Evolutionary conservation across 2,888 invertebrate species (phyloP).

Genomic region (Ectemnius continuus): DNA sequence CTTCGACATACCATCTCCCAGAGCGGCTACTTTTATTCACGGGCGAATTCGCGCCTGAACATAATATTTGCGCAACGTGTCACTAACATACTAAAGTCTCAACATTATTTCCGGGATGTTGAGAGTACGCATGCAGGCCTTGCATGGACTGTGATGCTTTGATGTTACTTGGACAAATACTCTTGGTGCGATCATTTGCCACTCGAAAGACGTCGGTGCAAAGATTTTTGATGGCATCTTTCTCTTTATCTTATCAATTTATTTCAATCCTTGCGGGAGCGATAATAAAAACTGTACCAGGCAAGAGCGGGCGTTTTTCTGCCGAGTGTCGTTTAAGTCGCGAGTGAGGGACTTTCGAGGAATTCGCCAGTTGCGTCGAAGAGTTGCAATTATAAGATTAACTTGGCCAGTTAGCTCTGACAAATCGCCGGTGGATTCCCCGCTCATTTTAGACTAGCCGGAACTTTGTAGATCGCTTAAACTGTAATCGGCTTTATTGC

Average conservation of each 20-base stretch:
- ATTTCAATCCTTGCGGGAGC: slow-evolving; percentile 21
- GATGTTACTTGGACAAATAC: too few species aligned
- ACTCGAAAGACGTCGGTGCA: background rate
- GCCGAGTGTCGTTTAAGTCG: slow-evolving; percentile 13
- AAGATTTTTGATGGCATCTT: background rate
- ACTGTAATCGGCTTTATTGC: background rate
- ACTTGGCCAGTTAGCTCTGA: slow-evolving; percentile 7
- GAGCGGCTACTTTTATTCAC: too few species aligned
- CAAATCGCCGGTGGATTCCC: background rate
- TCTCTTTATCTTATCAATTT: slow-evolving; percentile 43
- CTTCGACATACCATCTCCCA: too few species aligned
- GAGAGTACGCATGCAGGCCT: too few species aligned
- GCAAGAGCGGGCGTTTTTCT: background rate
- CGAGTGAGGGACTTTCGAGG: background rate
- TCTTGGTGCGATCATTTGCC: too few species aligned
- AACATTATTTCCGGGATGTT: too few species aligned
- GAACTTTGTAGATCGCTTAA: background rate
- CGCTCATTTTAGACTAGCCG: background rate
- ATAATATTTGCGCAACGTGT: too few species aligned
- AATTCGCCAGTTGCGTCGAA: background rate
- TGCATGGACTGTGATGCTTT: too few species aligned
- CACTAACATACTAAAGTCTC: too few species aligned
- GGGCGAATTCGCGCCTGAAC: too few species aligned
- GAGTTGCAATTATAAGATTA: background rate
- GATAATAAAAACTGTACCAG: slow-evolving; percentile 19